These are phyloP conservation scores for Dynastes hyllus DNA, from an alignment of 2,888 invertebrate species.

Conservation along the genomic window DNA sequence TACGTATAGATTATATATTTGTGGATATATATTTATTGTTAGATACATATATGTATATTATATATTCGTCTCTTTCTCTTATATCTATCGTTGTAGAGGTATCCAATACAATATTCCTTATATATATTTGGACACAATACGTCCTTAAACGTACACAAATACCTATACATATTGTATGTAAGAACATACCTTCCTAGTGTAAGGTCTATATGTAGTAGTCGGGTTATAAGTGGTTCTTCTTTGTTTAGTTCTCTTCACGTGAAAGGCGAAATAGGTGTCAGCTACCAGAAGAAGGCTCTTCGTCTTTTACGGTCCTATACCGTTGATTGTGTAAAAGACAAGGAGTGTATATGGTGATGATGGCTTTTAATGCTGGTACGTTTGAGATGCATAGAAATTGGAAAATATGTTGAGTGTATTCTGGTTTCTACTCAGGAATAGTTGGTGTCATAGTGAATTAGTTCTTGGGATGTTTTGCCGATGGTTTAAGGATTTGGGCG, in stretches of 20 bases:
- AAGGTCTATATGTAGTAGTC: not conserved
- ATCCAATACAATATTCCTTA: not conserved
- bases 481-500: no score
- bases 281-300: slow-evolving; percentile 28
- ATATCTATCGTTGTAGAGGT: not conserved
- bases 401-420: no score
- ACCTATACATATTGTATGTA: not conserved
- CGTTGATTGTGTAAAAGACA: no score
- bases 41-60: not conserved
- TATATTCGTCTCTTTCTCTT: slow-evolving; percentile 32
- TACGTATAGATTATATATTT: not conserved
- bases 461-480: no score
- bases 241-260: slow-evolving; percentile 5
- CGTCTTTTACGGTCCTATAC: not conserved
- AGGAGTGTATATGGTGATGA: no score
- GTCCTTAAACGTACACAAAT: not conserved
- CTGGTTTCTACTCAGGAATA: no score
- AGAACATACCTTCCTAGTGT: not conserved
- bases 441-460: no score
- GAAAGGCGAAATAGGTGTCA: slow-evolving; percentile 27
- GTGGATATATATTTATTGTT: slow-evolving; percentile 4
- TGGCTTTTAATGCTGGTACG: no score
- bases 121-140: slow-evolving; percentile 3
- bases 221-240: not conserved
- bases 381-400: no score